These are phyloP conservation scores for Apotomis betuletana DNA, from an alignment of 2,888 invertebrate species.

Conservation along the genomic window DNA sequence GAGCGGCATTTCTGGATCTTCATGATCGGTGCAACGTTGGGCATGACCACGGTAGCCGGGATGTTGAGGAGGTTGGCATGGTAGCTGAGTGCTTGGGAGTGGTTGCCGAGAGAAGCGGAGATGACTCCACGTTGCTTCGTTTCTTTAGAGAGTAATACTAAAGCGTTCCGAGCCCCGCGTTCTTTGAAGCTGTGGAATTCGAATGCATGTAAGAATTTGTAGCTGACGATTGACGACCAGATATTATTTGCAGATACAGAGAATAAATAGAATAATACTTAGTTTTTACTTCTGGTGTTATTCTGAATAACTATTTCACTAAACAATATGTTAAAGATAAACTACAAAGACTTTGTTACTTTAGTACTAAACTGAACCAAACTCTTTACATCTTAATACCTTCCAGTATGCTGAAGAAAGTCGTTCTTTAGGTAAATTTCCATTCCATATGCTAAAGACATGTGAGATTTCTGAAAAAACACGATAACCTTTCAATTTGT, in stretches of 20 bases:
- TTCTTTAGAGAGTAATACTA: conserved; percentile 88
- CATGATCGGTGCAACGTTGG: conserved; percentile 96
- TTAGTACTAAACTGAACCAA: no score
- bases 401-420: conserved; percentile 97
- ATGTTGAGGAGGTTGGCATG: conserved; percentile 89
- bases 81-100: conserved; percentile 92
- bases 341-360: no score
- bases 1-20: conserved; percentile 95
- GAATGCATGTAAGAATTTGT: not conserved
- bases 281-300: no score
- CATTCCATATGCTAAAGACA: conserved; percentile 91
- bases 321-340: no score
- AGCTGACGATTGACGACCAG: no score
- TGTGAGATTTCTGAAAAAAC: conserved; percentile 88
- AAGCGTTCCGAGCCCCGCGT: conserved; percentile 94
- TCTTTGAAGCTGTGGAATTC: conserved; percentile 91
- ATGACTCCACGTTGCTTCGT: conserved; percentile 91
- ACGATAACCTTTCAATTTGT: not conserved
- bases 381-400: conserved; percentile 75
- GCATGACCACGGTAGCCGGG: conserved; percentile 96
- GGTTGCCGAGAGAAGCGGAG: conserved; percentile 97
- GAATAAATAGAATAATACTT: no score
- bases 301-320: no score
- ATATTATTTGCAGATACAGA: no score
- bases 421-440: conserved; percentile 97